Evolutionary conservation across 2,888 invertebrate species (phyloP).

Genomic region (Yponomeuta evonymella): DNA sequence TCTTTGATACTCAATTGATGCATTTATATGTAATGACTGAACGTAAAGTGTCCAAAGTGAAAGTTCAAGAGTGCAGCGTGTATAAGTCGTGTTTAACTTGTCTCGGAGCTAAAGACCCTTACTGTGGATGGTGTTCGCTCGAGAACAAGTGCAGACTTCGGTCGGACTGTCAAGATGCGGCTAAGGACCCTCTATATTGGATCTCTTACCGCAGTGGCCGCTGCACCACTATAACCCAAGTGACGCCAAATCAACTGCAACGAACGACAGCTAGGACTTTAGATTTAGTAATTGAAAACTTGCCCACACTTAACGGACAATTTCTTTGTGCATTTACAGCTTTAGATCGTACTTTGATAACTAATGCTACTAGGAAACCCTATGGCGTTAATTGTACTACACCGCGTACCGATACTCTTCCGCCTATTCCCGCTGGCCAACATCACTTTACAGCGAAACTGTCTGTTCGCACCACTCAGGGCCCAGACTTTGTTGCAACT

Average conservation of each 20-base stretch:
- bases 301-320: constrained; percentile 92
- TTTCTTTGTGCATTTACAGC: constrained; percentile 96
- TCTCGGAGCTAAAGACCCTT: constrained; percentile 95
- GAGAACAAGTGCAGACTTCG: constrained; percentile 96
- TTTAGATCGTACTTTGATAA: constrained; percentile 90
- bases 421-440: constrained; percentile 93
- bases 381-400: constrained; percentile 97
- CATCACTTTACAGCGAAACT: constrained; percentile 97
- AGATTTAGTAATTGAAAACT: constrained; percentile 95
- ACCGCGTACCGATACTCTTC: constrained; percentile 93
- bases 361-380: constrained; percentile 92
- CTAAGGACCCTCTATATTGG: constrained; percentile 95
- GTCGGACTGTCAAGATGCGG: constrained; percentile 93
- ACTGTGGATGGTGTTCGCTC: constrained; percentile 98
- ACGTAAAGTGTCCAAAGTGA: constrained; percentile 93
- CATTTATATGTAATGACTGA: constrained; percentile 96
- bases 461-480: constrained; percentile 92
- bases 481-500: constrained; percentile 96
- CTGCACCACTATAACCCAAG: constrained; percentile 95
- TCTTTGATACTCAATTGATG: constrained; percentile 92
- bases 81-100: constrained; percentile 94
- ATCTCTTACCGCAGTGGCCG: constrained; percentile 97
- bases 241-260: constrained; percentile 93
- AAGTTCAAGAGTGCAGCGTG: constrained; percentile 94
- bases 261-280: constrained; percentile 94